Percentiles rank a stretch among this genome's conserved stretches.
These are phyloP conservation scores for Halocynthia aurantium DNA, from an alignment of 23 tunicate genomes.

Conservation along the genomic window DNA sequence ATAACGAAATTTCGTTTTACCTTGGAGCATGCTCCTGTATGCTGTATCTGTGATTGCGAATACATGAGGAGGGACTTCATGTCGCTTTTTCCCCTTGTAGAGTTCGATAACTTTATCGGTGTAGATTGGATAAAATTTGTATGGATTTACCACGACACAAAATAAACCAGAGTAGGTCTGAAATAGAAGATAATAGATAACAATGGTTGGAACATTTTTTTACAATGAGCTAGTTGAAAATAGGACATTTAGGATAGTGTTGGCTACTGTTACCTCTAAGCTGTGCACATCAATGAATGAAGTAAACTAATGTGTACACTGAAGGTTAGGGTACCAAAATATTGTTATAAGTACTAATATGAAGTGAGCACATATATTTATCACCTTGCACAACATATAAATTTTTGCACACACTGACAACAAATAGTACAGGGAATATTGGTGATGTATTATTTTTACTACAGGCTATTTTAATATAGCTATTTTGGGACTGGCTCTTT, in stretches of 20 bases:
- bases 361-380: no score
- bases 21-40: constrained; percentile 99
- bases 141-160: constrained; percentile 98
- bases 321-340: no score
- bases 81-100: constrained; percentile 98
- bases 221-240: not conserved
- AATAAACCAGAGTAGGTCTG: constrained; percentile 99
- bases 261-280: not conserved
- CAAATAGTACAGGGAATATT: no score
- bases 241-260: not conserved
- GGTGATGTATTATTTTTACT: not conserved
- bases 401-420: no score
- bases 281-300: no score
- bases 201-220: not conserved
- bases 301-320: no score
- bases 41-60: constrained; percentile 99
- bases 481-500: not conserved
- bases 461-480: no score
- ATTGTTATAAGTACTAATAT: no score
- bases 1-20: constrained; percentile 11
- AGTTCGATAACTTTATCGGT: constrained; percentile 96
- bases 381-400: no score
- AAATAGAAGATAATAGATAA: constrained; percentile 12
- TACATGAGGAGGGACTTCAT: constrained; percentile 99
- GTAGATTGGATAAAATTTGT: constrained; percentile 95